These are phyloP conservation scores for Carcharodon carcharias DNA, from an alignment of 2,797 vertebrate species.

Conservation along the genomic window DNA sequence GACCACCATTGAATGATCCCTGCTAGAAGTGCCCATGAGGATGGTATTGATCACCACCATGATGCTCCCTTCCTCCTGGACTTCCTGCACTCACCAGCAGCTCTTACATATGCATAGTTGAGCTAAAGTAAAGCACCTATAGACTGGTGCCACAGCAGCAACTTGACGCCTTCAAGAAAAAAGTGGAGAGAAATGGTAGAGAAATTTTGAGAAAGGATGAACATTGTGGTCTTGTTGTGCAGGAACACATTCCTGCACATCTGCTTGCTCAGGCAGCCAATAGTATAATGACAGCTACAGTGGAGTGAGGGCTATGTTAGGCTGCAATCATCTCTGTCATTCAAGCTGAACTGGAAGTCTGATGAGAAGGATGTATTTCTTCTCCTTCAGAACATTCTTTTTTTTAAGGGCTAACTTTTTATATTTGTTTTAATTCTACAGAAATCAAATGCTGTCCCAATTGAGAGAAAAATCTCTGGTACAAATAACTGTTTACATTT, in stretches of 20 bases:
- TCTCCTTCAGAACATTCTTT: background rate
- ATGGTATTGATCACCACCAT: background rate
- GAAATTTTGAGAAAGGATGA: background rate
- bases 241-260: background rate
- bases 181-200: background rate
- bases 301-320: background rate
- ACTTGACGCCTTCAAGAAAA: background rate
- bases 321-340: no score
- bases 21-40: background rate
- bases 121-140: background rate
- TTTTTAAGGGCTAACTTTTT: background rate
- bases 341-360: background rate
- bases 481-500: slow-evolving; percentile 26
- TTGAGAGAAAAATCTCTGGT: background rate
- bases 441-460: background rate
- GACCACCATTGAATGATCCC: background rate
- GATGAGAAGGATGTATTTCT: background rate
- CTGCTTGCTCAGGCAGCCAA: background rate
- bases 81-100: background rate
- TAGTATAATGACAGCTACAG: background rate
- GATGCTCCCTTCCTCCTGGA: background rate
- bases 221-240: background rate
- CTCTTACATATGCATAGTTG: background rate
- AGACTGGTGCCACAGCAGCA: background rate
- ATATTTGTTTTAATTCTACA: background rate